Evolutionary conservation across 2,888 invertebrate species (phyloP).

Genomic region (Heliconius sara): DNA sequence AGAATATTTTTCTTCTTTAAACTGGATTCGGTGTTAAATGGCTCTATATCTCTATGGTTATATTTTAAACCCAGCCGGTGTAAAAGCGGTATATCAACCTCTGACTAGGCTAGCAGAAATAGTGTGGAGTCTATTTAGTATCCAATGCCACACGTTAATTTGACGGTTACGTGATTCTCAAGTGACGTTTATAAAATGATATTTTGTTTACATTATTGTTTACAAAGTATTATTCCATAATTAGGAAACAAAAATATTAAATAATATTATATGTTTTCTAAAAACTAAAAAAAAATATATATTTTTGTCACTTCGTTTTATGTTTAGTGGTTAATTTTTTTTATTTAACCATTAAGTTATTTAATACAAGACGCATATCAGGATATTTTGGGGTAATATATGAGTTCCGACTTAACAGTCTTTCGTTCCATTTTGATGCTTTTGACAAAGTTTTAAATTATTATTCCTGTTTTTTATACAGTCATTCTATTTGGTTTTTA

Average conservation of each 20-base stretch:
- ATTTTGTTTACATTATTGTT: no score
- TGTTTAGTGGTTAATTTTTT: no score
- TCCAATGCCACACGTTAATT: background rate
- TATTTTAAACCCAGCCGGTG: background rate
- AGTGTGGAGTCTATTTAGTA: background rate
- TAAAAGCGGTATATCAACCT: background rate
- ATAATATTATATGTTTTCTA: no score
- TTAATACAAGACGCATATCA: no score
- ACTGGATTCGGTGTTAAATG: background rate
- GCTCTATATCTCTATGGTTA: background rate
- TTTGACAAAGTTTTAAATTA: background rate
- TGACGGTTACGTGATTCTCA: background rate
- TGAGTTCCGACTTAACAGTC: no score
- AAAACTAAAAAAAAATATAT: background rate
- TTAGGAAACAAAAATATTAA: no score
- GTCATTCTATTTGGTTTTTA: background rate
- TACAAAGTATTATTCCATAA: no score
- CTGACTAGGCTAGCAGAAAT: constrained; percentile 15
- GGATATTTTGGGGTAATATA: no score
- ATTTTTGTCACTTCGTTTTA: background rate
- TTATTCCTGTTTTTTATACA: background rate
- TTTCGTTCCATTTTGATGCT: background rate
- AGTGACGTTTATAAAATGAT: background rate
- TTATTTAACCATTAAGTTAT: no score
- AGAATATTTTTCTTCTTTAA: background rate